phyloP scores from a whole-genome alignment of 2,888 invertebrate species.

The Thyatira batis region DNA sequence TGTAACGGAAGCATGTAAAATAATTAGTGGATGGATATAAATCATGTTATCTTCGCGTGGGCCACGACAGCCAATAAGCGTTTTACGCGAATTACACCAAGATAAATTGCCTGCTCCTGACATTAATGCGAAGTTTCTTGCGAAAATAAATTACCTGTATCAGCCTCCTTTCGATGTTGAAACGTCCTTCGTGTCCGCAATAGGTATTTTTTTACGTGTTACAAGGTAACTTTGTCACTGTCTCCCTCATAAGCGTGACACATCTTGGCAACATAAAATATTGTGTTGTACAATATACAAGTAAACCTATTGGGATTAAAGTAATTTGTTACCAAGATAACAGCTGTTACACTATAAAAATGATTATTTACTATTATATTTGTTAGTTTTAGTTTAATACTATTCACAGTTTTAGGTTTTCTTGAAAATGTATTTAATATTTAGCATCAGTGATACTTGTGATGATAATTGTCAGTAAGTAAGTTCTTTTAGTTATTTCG shows the following conservation, averaged over 20 bases:
- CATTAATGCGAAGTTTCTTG: slow-evolving; percentile 70
- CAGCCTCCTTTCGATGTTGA: slow-evolving; percentile 45
- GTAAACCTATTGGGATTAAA: slow-evolving; percentile 2
- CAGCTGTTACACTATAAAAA: neutral
- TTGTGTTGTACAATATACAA: slow-evolving; percentile 14
- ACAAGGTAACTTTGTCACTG: slow-evolving; percentile 48
- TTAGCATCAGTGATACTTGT: too few relatives aligned
- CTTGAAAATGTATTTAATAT: too few relatives aligned
- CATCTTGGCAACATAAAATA: slow-evolving; percentile 23
- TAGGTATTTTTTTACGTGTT: slow-evolving; percentile 37
- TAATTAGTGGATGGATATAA: slow-evolving; percentile 57
- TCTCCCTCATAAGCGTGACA: slow-evolving; percentile 28
- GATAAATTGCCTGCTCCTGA: slow-evolving; percentile 70
- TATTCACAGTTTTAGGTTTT: too few relatives aligned
- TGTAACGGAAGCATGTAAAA: slow-evolving; percentile 34
- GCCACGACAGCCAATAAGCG: slow-evolving; percentile 74
- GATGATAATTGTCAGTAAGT: too few relatives aligned
- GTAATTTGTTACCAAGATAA: neutral
- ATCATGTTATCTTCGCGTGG: slow-evolving; percentile 67
- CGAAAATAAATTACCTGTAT: slow-evolving; percentile 71
- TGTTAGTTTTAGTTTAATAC: too few relatives aligned
- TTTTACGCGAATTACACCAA: slow-evolving; percentile 71
- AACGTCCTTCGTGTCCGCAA: slow-evolving; percentile 37
- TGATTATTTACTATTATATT: neutral
- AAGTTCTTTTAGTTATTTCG: too few relatives aligned